These are phyloP conservation scores for Chrysodeixis includens DNA, from an alignment of 2,888 invertebrate species.

Conservation along the genomic window DNA sequence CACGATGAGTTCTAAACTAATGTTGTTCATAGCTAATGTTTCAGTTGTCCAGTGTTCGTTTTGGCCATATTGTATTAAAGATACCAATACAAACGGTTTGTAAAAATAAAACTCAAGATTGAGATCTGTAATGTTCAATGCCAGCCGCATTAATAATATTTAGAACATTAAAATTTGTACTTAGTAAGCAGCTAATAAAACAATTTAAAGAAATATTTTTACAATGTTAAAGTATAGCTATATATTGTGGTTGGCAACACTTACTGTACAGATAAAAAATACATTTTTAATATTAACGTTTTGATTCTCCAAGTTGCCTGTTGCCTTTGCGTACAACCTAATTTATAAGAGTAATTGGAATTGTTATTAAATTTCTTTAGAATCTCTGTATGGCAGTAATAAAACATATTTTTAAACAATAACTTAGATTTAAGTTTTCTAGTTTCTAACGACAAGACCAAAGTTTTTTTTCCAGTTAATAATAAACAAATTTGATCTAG, in stretches of 20 bases:
- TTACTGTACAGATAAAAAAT: constrained; percentile 14
- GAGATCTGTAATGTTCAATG: too few relatives aligned
- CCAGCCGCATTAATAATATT: not conserved
- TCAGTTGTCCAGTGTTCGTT: constrained; percentile 5
- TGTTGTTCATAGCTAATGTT: constrained; percentile 22
- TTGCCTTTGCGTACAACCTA: constrained; percentile 16
- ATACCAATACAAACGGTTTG: not conserved
- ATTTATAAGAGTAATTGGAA: constrained; percentile 23
- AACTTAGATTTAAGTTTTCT: constrained; percentile 54
- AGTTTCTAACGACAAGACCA: constrained; percentile 67
- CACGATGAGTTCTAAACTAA: constrained; percentile 97
- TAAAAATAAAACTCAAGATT: too few relatives aligned
- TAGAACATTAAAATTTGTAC: not conserved
- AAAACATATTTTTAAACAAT: constrained; percentile 28
- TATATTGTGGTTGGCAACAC: constrained; percentile 41
- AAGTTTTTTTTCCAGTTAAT: constrained; percentile 64
- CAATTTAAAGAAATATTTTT: not conserved
- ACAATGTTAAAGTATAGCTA: constrained; percentile 32
- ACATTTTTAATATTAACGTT: constrained; percentile 13
- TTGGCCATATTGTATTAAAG: not conserved
- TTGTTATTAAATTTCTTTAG: constrained; percentile 36
- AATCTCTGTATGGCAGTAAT: constrained; percentile 55
- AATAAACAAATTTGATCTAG: constrained; percentile 13
- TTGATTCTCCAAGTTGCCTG: constrained; percentile 11
- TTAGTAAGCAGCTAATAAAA: not conserved